Conservation (phyloP, 35 echinoderm and acorn worm species). For the Apostichopus californicus region DNA sequence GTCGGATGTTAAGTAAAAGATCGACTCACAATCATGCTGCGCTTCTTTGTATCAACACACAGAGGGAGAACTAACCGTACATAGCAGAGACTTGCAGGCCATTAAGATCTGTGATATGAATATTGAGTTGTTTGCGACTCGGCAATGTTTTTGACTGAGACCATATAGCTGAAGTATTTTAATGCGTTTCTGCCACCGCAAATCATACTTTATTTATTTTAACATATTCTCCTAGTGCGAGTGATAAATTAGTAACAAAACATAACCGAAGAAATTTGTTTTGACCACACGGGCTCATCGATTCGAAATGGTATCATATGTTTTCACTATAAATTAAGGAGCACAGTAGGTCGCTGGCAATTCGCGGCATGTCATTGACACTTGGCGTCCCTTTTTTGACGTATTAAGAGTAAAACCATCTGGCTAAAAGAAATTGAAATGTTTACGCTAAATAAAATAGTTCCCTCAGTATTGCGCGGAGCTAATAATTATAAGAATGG, state of each 20-base stretch:
- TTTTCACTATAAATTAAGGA: conserved; percentile 42
- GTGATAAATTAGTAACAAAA: conserved; percentile 28
- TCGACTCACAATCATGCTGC: neutral
- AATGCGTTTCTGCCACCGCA: conserved; percentile 28
- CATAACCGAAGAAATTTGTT: conserved; percentile 32
- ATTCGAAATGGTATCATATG: conserved; percentile 18
- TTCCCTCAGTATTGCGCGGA: neutral
- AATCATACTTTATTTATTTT: conserved; percentile 51
- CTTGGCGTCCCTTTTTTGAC: conserved; percentile 3
- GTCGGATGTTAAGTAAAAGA: neutral
- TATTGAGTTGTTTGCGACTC: conserved; percentile 12
- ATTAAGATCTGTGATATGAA: conserved; percentile 10
- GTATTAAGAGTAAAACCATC: conserved; percentile 36
- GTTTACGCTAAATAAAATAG: conserved; percentile 30
- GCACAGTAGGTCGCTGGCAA: conserved; percentile 23
- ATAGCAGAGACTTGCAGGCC: neutral
- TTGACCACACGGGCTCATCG: conserved; percentile 25
- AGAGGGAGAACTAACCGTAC: neutral
- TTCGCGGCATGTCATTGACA: conserved; percentile 32
- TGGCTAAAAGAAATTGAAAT: conserved; percentile 7
- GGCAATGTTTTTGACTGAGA: neutral
- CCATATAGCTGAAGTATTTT: conserved; percentile 18
- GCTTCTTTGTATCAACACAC: neutral
- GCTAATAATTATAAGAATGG: neutral
- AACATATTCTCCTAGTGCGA: conserved; percentile 32